phyloP scores from a whole-genome alignment of 1,140 invertebrate genomes.

The Potamilus streckersoni region DNA sequence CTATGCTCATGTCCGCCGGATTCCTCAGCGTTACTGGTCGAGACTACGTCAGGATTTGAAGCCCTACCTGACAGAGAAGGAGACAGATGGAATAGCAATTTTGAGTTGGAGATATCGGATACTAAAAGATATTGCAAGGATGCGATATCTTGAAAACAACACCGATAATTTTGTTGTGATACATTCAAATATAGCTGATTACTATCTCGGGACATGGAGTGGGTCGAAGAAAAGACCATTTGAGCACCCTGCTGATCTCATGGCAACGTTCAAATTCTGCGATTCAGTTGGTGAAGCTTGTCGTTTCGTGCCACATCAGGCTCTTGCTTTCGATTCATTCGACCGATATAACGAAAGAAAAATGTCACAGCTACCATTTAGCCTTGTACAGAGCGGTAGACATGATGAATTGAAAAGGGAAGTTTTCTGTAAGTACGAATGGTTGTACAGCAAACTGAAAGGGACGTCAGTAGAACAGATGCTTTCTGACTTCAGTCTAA shows the following conservation, averaged over 20 bases:
- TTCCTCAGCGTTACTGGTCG: conserved; percentile 49
- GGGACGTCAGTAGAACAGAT: conserved; percentile 48
- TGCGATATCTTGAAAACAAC: conserved; percentile 94
- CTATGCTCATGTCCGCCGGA: conserved; percentile 43
- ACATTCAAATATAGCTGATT: conserved; percentile 96
- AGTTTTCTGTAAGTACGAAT: conserved; percentile 55
- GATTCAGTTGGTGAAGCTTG: conserved; percentile 92
- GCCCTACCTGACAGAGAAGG: conserved; percentile 94
- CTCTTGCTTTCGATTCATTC: conserved; percentile 81
- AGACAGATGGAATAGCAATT: conserved; percentile 78
- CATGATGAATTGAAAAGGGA: conserved; percentile 36
- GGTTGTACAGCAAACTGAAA: conserved; percentile 49
- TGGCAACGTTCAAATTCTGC: conserved; percentile 39
- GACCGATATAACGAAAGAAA: conserved; percentile 51
- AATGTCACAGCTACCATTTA: conserved; percentile 49
- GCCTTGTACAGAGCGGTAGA: conserved; percentile 38
- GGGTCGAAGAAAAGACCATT: conserved; percentile 91
- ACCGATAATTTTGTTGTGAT: conserved; percentile 89
- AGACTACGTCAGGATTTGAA: conserved; percentile 85
- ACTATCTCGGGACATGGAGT: conserved; percentile 94
- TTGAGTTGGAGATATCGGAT: conserved; percentile 52
- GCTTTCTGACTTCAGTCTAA: conserved; percentile 49
- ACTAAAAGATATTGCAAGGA: conserved; percentile 70
- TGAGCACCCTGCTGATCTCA: conserved; percentile 93
- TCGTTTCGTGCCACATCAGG: conserved; percentile 93